Base-by-base conservation (phyloP, 2,797 vertebrate species). In the Australoheros facetus region DNA sequence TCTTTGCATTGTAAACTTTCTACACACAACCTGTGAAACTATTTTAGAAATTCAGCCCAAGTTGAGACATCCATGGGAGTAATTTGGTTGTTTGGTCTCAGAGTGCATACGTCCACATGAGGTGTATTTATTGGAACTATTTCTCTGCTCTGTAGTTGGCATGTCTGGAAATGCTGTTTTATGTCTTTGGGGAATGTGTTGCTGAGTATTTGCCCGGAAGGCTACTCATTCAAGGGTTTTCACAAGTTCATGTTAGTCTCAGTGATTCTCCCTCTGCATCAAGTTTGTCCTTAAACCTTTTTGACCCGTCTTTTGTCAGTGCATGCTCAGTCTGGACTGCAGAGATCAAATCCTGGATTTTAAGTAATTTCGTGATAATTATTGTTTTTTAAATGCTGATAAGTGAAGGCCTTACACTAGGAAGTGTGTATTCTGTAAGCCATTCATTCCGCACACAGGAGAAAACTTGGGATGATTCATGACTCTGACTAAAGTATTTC, bases 141-240 rank as follows among this genome's bases (percentile, higher is more conserved):
- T 69, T n/a, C 28, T 83, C 55, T 56, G 58, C 74, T 82, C 57
- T 8, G 42, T 30, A 3, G 77, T 28, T 13, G 30, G 42, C 64
- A 2, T 37, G 78, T 60, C 57, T 83, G 69, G 53, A 54, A 56
- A 70, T 48, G 6, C 9, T 56, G 14, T 78, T 5, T 1, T 39
- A 17, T 66, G 53, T 74, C 64, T 84, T 32, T 11, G 21, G 54
- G 51, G 4, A 13, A 34, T 64, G 58, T 28, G 30, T 34, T 21
- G 8, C 57, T 12, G 19, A 30, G 32, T 57, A 26, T 83, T 78
- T 64, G 73, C 80, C 92, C 85, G 90, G 74, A 87, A 83, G 58
- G 17, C 72, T 45, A 58, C 92, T 93, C 77, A 88, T 91, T 77
- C 60, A 1, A 4, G 10, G 3, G 53, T 77, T 90, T 89, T 83